A percentile compares a stretch with the other conserved stretches of the same genome.
These are phyloP conservation scores for Spodoptera picta DNA, from an alignment of 2,888 invertebrate species.

Conservation along the genomic window DNA sequence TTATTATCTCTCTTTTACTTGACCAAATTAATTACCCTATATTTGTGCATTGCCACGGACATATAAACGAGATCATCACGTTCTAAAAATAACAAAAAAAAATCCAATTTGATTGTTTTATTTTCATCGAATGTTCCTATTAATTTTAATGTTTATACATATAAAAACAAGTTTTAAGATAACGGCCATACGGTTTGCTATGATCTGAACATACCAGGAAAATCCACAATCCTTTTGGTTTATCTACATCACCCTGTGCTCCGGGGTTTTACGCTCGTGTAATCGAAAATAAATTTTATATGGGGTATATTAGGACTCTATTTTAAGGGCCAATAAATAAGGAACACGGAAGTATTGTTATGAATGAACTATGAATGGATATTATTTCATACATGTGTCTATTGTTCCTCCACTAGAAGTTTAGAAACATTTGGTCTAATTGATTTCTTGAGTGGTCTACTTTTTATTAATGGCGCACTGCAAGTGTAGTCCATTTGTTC, in stretches of 20 bases:
- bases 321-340: background rate
- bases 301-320: background rate
- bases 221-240: slow-evolving; percentile 11
- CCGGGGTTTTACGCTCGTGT: slow-evolving; percentile 13
- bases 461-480: slow-evolving; percentile 15
- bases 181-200: background rate
- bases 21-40: no score
- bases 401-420: no score
- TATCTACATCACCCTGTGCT: slow-evolving; percentile 3
- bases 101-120: background rate
- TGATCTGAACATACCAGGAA: slow-evolving; percentile 21
- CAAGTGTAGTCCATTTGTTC: slow-evolving; percentile 28
- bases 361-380: no score
- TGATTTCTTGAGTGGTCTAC: background rate
- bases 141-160: background rate
- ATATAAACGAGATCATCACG: no score
- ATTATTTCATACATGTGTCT: no score
- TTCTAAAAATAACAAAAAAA: background rate
- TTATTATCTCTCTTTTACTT: no score
- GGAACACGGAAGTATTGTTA: no score
- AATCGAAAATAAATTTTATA: slow-evolving; percentile 10
- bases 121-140: background rate
- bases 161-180: background rate
- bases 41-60: no score
- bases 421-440: background rate